These are phyloP conservation scores for Aplocera efformata DNA, from an alignment of 2,888 invertebrate genomes.

Conservation along the genomic window DNA sequence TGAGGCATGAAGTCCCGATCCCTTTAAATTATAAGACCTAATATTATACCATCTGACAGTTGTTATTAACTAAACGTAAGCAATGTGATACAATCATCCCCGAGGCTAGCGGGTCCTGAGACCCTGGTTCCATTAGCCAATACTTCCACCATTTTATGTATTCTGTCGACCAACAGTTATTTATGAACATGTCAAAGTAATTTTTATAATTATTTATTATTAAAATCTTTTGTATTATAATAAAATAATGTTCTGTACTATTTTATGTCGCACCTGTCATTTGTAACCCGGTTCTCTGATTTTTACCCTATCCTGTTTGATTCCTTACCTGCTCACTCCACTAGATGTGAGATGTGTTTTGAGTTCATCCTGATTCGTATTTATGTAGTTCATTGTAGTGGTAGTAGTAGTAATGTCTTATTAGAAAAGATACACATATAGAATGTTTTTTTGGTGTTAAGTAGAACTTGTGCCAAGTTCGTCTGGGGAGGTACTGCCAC, in stretches of 20 bases:
- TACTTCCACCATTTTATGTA: conserved; percentile 52
- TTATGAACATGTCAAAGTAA: conserved; percentile 55
- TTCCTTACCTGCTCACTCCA: conserved; percentile 2
- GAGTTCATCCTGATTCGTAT: too few relatives aligned
- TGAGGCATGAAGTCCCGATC: conserved; percentile 86
- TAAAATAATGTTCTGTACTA: conserved; percentile 77
- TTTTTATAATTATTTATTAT: conserved; percentile 71
- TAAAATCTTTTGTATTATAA: conserved; percentile 75
- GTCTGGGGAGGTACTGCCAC: too few relatives aligned
- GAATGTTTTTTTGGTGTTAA: too few relatives aligned
- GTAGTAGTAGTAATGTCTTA: too few relatives aligned
- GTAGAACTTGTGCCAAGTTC: too few relatives aligned
- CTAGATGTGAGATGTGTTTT: conserved; percentile 13
- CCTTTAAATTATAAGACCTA: conserved; percentile 62
- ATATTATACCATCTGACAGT: conserved; percentile 51
- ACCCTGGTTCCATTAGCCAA: conserved; percentile 33
- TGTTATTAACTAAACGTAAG: conserved; percentile 50
- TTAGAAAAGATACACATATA: too few relatives aligned
- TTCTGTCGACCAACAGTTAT: conserved; percentile 47
- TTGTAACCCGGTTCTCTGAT: conserved; percentile 33
- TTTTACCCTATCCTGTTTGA: conserved; percentile 15
- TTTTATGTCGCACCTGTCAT: conserved; percentile 53
- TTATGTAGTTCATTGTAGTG: too few relatives aligned
- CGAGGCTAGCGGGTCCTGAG: conserved; percentile 16
- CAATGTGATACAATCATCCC: conserved; percentile 57